phyloP scores from a whole-genome alignment of 2,797 vertebrate species.

The Falco novaeseelandiae region DNA sequence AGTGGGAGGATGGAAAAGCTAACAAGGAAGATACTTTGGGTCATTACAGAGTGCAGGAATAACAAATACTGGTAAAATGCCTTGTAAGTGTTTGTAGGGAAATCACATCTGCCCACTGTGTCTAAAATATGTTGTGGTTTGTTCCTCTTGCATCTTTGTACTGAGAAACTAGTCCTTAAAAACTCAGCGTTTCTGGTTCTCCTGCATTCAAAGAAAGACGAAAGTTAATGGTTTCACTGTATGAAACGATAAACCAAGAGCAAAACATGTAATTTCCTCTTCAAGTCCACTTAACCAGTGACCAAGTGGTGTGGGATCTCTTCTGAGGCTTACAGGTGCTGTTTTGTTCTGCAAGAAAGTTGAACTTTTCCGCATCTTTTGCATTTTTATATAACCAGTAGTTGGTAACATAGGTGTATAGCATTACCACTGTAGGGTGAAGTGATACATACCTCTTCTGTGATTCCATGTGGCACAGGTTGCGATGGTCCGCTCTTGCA shows the following conservation, averaged over 20 bases:
- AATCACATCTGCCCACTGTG: neutral
- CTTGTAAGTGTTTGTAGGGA: neutral
- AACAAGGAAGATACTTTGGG: neutral
- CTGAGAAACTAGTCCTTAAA: neutral
- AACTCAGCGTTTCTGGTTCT: neutral
- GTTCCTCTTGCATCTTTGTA: neutral
- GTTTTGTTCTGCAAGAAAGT: neutral
- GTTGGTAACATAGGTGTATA: neutral
- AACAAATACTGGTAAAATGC: neutral
- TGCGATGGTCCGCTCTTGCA: fast-evolving
- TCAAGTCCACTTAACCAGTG: neutral
- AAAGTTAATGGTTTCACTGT: neutral
- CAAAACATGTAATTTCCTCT: neutral
- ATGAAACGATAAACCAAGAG: neutral
- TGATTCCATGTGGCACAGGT: fast-evolving
- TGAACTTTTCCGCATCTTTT: neutral
- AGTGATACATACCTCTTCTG: neutral
- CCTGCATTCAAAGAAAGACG: neutral
- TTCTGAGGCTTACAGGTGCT: neutral
- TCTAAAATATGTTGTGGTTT: neutral
- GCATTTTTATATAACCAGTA: neutral
- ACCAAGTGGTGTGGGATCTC: neutral
- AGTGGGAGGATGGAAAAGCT: neutral
- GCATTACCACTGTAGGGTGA: neutral
- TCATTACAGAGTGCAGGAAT: neutral